Base-by-base conservation (phyloP, 30 jellyfish, hydroid and myxozoan genomes). In the Chrysaora quinquecirrha region DNA sequence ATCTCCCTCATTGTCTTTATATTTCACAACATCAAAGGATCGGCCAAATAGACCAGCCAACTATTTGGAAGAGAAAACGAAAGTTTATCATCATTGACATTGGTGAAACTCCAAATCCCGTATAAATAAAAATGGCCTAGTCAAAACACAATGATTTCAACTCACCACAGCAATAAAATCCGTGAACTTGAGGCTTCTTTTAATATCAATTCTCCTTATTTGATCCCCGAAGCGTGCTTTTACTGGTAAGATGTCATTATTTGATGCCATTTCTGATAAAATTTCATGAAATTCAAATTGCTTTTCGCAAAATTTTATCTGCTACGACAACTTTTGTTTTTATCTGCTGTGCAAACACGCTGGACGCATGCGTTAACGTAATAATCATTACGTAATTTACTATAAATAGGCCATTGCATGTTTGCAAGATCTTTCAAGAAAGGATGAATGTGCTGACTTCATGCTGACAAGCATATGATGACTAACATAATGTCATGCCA, bases 41-140 rank as follows among this genome's bases (percentile, higher is more conserved):
- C 73, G 73, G 32, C 78, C 71, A 30, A 82, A 82, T 85, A 82
- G 48, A 4, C 92, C 92, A 30, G 85, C 76, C 72, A 82, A 56
- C 92, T 80, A 25, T 1, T 6, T 10, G 29, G 60, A 50, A 48
- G 20, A 19, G 67, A 21, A 70, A 69, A 34, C 19, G 25, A 43
- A 33, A 30, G 7, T 67, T 16, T 6, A 54, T 7, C 14, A 9
- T 19, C 29, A 33, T 18, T 0, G 64, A 3, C 10, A 18, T 7
- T 27, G 3, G 3, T 18, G 1, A 27, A 67, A 29, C 16, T 0
- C 11, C 19, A 1, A 31, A 10, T 16, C 58, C 9, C 9, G 16
- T 9, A 9, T 9, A 43, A 43, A 43, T 43, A 6, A 43, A 43
- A 6, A 16, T 19, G 68, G 68, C 68, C 68, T 52, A 52, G 25